Base-by-base conservation (phyloP, 2,888 invertebrate genomes). In the Pseudococcus longispinus region DNA sequence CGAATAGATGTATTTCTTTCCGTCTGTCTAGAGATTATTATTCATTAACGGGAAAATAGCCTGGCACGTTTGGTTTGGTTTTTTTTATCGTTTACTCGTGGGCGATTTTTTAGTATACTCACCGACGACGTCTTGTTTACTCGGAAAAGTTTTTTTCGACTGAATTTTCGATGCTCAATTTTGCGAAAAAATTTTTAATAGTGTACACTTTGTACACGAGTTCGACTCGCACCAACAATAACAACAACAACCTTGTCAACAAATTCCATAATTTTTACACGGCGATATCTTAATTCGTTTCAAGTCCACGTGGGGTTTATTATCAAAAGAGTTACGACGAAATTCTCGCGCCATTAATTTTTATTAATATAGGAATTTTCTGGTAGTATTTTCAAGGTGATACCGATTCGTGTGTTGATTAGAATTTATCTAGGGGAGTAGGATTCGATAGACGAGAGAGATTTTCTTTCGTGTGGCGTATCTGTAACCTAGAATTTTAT, bases 51-150 rank as follows among this genome's bases (percentile, higher is more conserved):
- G 70, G 29, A 70, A 70, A 70, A 29, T 29, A 29, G 18, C 70
- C 37, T 9, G 23, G 23, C 60, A n/a, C 55, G 55, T 70, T 70
- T 70, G 29, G n/a, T n/a, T n/a, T 70, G 15, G 65, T 20, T 26
- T 70, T 70, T 65, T 70, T 70, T 23, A 70, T 70, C 15, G 70
- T 18, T 70, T 70, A 70, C 70, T 70, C 70, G 70, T 70, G 70
- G 70, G 70, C 29, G 70, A 70, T 9, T 18, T 70, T 18, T 70
- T 32, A 13, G 65, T 8, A 20, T 9, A 32, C 23, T 9, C 60
- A 6, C n/a, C n/a, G n/a, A n/a, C n/a, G 23, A 60, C 60, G 60
- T 23, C 60, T 60, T 60, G 60, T 60, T 60, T 60, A 23, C 23
- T 23, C 11, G 60, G 23, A 6, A 6, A 60, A 60, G 23, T 23